phyloP scores from a whole-genome alignment of 2,113 vertebrate genomes.

The Anarhynchus alexandrinus region DNA sequence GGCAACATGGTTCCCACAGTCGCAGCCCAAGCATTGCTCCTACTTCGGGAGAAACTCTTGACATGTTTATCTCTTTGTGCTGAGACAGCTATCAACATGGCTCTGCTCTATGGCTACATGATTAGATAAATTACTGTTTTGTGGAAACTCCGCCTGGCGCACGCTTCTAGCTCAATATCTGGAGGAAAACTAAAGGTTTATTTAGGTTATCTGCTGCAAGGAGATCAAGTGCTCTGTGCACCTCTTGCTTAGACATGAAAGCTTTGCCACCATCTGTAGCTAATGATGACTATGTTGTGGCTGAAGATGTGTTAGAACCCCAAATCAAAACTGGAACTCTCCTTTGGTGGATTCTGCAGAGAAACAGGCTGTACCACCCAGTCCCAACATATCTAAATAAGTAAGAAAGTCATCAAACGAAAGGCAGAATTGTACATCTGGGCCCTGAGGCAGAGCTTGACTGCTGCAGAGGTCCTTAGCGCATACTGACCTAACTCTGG shows the following conservation, averaged over 20 bases:
- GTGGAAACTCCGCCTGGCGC: background rate
- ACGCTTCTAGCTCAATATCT: background rate
- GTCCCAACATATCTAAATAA: background rate
- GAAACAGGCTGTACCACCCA: background rate
- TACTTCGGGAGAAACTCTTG: background rate
- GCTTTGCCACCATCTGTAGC: background rate
- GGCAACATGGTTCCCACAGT: background rate
- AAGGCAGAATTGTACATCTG: background rate
- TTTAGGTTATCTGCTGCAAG: background rate
- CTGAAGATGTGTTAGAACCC: background rate
- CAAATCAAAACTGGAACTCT: background rate
- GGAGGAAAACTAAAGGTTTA: background rate
- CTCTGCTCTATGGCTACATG: background rate
- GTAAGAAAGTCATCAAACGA: background rate
- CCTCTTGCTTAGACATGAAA: background rate
- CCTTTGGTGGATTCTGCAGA: background rate
- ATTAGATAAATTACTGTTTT: slow-evolving; percentile 20
- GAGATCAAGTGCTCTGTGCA: background rate
- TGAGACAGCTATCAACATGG: background rate
- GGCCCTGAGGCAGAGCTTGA: background rate
- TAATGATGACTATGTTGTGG: background rate
- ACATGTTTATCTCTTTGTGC: background rate
- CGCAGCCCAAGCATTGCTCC: background rate
- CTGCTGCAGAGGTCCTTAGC: background rate
- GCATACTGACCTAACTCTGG: background rate